These are phyloP conservation scores for Botrylloides violaceus DNA, from an alignment of 23 tunicate genomes.

Conservation along the genomic window DNA sequence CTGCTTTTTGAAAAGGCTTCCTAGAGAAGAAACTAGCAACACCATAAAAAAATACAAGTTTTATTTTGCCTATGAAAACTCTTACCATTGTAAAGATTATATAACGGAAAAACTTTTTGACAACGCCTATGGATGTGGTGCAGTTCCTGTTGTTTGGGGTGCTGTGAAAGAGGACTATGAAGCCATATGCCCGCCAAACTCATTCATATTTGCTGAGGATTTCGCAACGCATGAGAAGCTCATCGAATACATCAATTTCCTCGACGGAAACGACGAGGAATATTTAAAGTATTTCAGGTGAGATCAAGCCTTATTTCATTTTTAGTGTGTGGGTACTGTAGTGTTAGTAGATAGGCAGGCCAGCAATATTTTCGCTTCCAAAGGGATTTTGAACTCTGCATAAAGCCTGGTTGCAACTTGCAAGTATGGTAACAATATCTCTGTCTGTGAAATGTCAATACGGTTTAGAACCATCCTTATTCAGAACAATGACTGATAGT, in stretches of 20 bases:
- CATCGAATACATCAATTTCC: background rate
- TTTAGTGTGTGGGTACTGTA: too few species aligned
- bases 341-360: too few species aligned
- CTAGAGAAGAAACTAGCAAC: background rate
- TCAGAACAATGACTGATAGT: too few species aligned
- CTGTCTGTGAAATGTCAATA: too few species aligned
- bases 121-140: background rate
- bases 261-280: background rate
- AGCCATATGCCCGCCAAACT: slow-evolving; percentile 2
- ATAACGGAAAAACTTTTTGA: slow-evolving; percentile 8
- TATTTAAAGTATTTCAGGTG: background rate
- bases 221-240: background rate
- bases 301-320: too few species aligned
- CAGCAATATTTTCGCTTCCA: too few species aligned
- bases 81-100: background rate
- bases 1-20: background rate
- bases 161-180: slow-evolving; percentile 9
- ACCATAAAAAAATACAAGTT: background rate
- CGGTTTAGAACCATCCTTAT: too few species aligned
- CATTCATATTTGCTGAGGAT: slow-evolving; percentile 10
- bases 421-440: too few species aligned
- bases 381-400: too few species aligned
- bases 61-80: slow-evolving; percentile 7
- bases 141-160: slow-evolving; percentile 3
- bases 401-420: too few species aligned